phyloP scores from a whole-genome alignment of 2,797 vertebrate species.

The Fringilla coelebs region DNA sequence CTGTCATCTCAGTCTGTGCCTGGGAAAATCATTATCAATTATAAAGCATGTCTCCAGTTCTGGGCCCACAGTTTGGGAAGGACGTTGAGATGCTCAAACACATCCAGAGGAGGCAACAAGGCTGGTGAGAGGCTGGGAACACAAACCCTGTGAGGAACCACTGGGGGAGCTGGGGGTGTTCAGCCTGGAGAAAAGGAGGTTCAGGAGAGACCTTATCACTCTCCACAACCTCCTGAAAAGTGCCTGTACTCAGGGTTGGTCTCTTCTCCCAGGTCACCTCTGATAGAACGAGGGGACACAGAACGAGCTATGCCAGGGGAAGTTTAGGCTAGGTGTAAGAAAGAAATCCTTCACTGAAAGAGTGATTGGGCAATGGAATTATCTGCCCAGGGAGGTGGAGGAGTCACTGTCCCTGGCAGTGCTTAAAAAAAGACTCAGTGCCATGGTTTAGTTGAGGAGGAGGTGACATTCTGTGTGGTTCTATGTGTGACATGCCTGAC shows the following conservation, averaged over 20 bases:
- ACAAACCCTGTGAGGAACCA: accelerated
- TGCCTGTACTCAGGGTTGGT: accelerated
- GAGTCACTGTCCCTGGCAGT: not conserved
- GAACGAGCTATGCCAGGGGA: accelerated
- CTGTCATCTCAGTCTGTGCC: not conserved
- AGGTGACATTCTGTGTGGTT: not conserved
- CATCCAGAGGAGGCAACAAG: accelerated
- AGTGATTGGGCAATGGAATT: not conserved
- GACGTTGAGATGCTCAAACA: not conserved
- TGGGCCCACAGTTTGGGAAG: not conserved
- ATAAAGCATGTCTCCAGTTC: not conserved
- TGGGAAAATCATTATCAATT: not conserved
- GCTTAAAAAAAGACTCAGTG: not conserved
- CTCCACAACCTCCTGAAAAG: not conserved
- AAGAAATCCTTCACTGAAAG: not conserved
- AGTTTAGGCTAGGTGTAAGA: not conserved
- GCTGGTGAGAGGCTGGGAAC: not conserved
- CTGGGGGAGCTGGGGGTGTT: too few species aligned
- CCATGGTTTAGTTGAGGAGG: not conserved
- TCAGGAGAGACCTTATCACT: not conserved
- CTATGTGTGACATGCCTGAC: not conserved
- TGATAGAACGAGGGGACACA: not conserved
- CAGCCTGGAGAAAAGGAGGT: not conserved
- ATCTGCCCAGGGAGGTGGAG: not conserved
- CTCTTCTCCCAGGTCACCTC: too few species aligned